Base-by-base conservation (phyloP, 2,888 invertebrate genomes). In the Muscina levida region DNA sequence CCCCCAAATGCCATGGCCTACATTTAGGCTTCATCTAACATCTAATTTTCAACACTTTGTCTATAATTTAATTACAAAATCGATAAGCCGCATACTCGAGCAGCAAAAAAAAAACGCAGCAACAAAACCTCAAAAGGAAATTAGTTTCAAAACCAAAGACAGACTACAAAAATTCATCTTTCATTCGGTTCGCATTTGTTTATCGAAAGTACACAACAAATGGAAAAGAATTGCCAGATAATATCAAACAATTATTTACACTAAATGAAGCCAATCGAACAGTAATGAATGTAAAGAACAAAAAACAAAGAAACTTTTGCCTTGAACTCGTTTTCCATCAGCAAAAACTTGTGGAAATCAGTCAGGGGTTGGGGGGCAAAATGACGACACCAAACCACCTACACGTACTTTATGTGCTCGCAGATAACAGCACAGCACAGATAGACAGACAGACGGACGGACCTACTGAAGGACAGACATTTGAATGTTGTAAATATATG, bases 241-340 rank as follows among this genome's bases (percentile, higher is more conserved):
- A 74, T 81, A 76, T 76, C 77, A 74, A 81, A 74, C 67, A 81
- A 77, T 81, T 81, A 81, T 77, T 81, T 81, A 81, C 71, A 81
- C 80, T 77, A 77, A 81, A 81, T 77, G 80, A 81, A 81, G 80
- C 80, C 77, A 81, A 77, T 74, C 71, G 73, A 74, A 79, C 48
- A 51, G 65, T 57, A 75, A 71, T 57, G 51, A 57, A 44, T n/a
- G 31, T 44, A 44, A 44, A 44, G n/a, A n/a, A 44, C n/a, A 37
- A 46, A 15, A 15, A 57, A 44, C 15, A 72, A n/a, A 72, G 0
- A 44, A 74, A 79, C 71, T 15, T 79, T 72, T 79, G 56, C 37
- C 67, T 67, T 67, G 51, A 71, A 78, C 68, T 31, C 31, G 8
- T 31, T 31, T 31, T 31, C 31, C 65, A n/a, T 66, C 66, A 39